These are phyloP conservation scores for Trichonephila clavata DNA, from an alignment of 1,140 invertebrate species.

Conservation along the genomic window DNA sequence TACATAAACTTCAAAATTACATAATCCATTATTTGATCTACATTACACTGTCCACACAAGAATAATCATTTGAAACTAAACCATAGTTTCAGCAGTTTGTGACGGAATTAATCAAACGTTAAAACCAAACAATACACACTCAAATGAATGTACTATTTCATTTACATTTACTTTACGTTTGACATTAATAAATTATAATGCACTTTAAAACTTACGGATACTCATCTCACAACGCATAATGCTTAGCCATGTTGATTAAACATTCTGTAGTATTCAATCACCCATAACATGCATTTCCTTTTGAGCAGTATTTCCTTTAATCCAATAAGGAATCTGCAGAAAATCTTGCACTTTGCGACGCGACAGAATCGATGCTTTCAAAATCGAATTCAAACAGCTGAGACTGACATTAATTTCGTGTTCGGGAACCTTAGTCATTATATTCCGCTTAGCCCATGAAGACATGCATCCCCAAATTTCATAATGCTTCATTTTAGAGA, in stretches of 20 bases:
- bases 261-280: neutral
- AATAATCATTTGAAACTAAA: no score
- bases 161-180: no score
- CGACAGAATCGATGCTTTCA: slow-evolving; percentile 65
- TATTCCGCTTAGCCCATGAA: slow-evolving; percentile 49
- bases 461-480: slow-evolving; percentile 21
- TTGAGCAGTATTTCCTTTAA: neutral
- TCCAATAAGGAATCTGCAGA: neutral
- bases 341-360: slow-evolving; percentile 21
- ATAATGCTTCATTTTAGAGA: slow-evolving; percentile 36
- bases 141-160: no score
- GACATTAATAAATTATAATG: no score
- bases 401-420: slow-evolving; percentile 67
- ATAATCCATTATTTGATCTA: no score
- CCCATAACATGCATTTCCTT: neutral
- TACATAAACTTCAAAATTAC: no score
- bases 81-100: no score
- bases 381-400: slow-evolving; percentile 65
- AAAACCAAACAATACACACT: no score
- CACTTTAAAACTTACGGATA: no score
- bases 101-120: no score
- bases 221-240: neutral
- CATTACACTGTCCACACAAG: no score
- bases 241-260: neutral
- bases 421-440: slow-evolving; percentile 64